These are phyloP conservation scores for Hemibagrus guttatus DNA, from an alignment of 2,797 vertebrate species.

Conservation along the genomic window DNA sequence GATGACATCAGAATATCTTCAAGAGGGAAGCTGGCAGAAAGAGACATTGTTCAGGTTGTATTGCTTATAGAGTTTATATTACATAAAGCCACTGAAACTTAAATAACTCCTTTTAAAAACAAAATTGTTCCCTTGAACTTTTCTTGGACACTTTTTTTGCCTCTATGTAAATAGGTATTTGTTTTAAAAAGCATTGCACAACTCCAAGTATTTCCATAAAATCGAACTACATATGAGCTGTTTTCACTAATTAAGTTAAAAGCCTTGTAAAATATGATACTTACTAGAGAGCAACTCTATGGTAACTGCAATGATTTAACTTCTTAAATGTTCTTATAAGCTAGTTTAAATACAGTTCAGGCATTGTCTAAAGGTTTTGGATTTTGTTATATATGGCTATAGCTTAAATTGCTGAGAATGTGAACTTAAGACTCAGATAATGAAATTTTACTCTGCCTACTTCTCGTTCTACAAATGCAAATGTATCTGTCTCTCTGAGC, in stretches of 20 bases:
- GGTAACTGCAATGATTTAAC: not conserved
- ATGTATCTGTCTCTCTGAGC: not conserved
- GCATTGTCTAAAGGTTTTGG: not conserved
- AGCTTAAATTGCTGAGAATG: not conserved
- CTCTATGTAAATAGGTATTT: not conserved
- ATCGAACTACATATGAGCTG: not conserved
- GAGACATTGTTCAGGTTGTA: conserved; percentile 93
- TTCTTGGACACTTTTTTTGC: not conserved
- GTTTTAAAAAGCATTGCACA: not conserved
- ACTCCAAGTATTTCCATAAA: not conserved
- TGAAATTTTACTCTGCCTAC: no score
- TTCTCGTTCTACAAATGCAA: not conserved
- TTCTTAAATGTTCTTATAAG: not conserved
- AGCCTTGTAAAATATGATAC: not conserved
- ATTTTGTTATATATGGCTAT: not conserved
- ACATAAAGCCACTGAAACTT: conserved; percentile 2
- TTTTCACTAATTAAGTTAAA: not conserved
- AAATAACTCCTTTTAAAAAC: not conserved
- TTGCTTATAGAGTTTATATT: not conserved
- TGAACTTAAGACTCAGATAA: no score
- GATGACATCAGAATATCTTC: conserved; percentile 93
- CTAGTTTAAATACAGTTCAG: not conserved
- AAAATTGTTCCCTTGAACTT: not conserved
- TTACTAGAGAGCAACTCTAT: not conserved
- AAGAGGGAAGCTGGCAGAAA: conserved; percentile 88